Percentiles rank a stretch among this genome's conserved stretches.
These are phyloP conservation scores for Machaerirhynchus nigripectus DNA, from an alignment of 2,113 vertebrate genomes.

Conservation along the genomic window DNA sequence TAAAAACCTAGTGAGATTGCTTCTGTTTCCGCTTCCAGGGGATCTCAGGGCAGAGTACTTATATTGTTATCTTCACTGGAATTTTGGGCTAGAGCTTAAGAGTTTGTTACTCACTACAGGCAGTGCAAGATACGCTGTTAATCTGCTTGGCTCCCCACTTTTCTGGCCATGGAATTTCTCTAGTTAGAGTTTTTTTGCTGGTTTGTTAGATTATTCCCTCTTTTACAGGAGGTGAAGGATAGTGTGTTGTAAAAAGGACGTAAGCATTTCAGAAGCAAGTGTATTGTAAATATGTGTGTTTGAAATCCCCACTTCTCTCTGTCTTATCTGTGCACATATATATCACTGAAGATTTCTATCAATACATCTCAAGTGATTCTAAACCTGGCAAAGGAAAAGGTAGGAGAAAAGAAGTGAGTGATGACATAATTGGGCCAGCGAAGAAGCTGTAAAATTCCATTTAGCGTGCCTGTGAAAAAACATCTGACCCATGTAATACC, in stretches of 20 bases:
- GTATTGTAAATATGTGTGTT: not conserved
- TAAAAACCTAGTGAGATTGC: not conserved
- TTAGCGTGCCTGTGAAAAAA: constrained; percentile 14
- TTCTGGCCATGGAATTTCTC: not conserved
- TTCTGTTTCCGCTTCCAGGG: not conserved
- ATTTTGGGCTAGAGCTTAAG: constrained; percentile 1
- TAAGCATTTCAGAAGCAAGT: not conserved
- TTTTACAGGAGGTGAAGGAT: not conserved
- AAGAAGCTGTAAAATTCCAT: constrained; percentile 62
- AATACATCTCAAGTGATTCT: not conserved
- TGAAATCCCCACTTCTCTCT: not conserved
- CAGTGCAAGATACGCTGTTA: not conserved
- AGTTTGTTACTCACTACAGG: not conserved
- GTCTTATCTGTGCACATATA: not conserved
- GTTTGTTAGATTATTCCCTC: not conserved
- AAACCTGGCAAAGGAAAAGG: constrained; percentile 2
- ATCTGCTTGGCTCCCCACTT: not conserved
- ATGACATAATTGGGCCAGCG: constrained; percentile 43
- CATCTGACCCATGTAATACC: constrained; percentile 43
- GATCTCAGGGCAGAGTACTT: not conserved
- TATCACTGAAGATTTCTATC: not conserved
- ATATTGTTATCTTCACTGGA: not conserved
- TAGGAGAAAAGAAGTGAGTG: not conserved
- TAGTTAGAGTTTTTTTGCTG: not conserved
- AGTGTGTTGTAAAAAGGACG: not conserved